These are phyloP conservation scores for Zoanthus solanderi DNA, from an alignment of 92 coral and sea anemone genomes.

Conservation along the genomic window DNA sequence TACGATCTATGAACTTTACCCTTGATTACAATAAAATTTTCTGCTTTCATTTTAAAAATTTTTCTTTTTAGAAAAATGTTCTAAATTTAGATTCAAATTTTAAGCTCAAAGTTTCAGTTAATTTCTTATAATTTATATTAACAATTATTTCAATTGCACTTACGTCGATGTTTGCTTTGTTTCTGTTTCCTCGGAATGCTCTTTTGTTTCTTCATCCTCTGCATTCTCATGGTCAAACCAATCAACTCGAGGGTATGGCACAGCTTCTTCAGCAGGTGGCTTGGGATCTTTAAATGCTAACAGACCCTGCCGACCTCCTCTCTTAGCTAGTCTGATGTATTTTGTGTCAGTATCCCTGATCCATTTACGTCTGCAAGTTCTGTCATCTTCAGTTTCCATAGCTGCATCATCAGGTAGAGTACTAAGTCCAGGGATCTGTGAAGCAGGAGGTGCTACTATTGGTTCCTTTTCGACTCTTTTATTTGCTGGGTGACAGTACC, in stretches of 20 bases:
- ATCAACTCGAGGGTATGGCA: conserved; percentile 91
- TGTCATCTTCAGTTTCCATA: conserved; percentile 67
- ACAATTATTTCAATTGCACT: not conserved
- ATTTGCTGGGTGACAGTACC: conserved; percentile 94
- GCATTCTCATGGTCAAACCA: conserved; percentile 95
- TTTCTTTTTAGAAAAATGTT: no score
- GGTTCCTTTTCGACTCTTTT: conserved; percentile 54
- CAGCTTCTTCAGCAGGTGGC: conserved; percentile 63
- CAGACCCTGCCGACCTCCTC: conserved; percentile 86
- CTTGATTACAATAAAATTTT: no score
- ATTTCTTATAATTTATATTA: no score
- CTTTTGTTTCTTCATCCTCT: conserved; percentile 47
- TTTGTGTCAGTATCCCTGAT: conserved; percentile 97
- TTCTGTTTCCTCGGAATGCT: conserved; percentile 35
- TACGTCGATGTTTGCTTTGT: conserved; percentile 43
- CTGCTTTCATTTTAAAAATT: no score
- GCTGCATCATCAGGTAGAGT: conserved; percentile 63
- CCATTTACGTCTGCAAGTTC: conserved; percentile 93
- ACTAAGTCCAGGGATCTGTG: conserved; percentile 97
- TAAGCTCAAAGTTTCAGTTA: no score
- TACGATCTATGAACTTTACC: no score
- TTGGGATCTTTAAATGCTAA: conserved; percentile 74
- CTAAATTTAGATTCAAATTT: no score
- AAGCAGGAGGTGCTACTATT: conserved; percentile 74
- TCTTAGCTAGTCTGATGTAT: conserved; percentile 92